phyloP scores from a whole-genome alignment of 2,113 vertebrate species.

The Tragelaphus imberbis region DNA sequence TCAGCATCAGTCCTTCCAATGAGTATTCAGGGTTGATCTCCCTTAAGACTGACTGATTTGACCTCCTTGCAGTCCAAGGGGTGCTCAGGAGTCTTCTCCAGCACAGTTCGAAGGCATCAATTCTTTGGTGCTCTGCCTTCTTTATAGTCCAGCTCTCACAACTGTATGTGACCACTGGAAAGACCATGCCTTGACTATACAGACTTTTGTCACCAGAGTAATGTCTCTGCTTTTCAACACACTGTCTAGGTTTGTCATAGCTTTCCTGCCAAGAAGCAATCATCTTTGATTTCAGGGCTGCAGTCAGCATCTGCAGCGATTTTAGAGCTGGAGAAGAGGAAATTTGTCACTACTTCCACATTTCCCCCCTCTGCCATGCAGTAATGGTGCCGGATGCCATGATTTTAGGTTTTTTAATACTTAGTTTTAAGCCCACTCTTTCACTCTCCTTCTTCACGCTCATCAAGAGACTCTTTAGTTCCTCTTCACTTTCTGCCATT shows the following conservation, averaged over 20 bases:
- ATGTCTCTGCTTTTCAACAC: not conserved
- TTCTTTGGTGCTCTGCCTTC: not conserved
- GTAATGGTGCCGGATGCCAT: not conserved
- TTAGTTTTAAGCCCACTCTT: not conserved
- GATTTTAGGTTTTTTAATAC: not conserved
- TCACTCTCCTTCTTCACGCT: not conserved
- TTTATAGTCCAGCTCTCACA: not conserved
- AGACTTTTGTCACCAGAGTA: not conserved
- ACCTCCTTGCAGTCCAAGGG: not conserved
- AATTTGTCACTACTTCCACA: not conserved
- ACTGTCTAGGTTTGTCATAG: not conserved
- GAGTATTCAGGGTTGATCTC: not conserved
- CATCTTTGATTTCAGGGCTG: rapidly evolving
- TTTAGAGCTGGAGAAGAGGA: not conserved
- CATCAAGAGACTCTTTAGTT: not conserved
- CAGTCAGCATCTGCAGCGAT: not conserved
- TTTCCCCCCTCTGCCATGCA: not conserved
- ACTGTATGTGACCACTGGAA: not conserved
- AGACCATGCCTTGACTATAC: not conserved
- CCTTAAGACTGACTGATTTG: not conserved
- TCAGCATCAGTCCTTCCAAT: not conserved
- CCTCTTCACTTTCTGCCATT: not conserved
- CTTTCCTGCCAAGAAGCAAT: not conserved
- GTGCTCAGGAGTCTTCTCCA: not conserved
- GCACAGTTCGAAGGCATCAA: rapidly evolving